These are phyloP conservation scores for Panthera leo DNA, from an alignment of 2,113 vertebrate genomes.

Conservation along the genomic window DNA sequence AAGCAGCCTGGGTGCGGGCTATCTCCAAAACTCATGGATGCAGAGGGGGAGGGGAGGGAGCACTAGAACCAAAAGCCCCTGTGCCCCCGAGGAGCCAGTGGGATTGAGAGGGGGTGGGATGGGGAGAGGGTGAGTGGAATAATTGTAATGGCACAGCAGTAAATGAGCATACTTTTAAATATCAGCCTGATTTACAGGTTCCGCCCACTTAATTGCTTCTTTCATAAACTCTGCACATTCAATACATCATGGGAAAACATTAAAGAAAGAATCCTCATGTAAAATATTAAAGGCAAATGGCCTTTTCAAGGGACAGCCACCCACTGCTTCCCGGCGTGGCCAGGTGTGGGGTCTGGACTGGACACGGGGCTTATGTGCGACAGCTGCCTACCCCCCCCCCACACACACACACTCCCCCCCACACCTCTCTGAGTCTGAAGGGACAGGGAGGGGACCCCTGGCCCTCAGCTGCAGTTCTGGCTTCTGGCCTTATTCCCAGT, in stretches of 20 bases:
- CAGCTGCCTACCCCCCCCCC: no score
- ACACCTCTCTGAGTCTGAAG: neutral
- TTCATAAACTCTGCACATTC: conserved; percentile 71
- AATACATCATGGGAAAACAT: conserved; percentile 60
- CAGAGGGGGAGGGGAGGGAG: no score
- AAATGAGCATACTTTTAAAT: conserved; percentile 72
- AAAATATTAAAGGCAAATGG: conserved; percentile 66
- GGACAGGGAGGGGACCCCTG: neutral
- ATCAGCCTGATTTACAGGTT: conserved; percentile 68
- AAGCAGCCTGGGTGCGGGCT: neutral
- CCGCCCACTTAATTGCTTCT: conserved; percentile 69
- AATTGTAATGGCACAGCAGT: conserved; percentile 42
- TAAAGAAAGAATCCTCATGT: conserved; percentile 48
- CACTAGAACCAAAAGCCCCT: neutral
- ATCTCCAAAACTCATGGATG: neutral
- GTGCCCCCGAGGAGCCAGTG: neutral
- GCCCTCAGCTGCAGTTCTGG: neutral
- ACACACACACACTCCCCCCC: neutral
- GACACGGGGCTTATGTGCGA: neutral
- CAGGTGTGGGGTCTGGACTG: neutral
- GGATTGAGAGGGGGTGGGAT: neutral
- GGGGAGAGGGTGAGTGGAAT: neutral
- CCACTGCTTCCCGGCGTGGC: conserved; percentile 47
- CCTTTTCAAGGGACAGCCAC: conserved; percentile 64
- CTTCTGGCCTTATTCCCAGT: neutral